Conservation (phyloP, 2,888 invertebrate genomes). For the Phortica okadai region DNA sequence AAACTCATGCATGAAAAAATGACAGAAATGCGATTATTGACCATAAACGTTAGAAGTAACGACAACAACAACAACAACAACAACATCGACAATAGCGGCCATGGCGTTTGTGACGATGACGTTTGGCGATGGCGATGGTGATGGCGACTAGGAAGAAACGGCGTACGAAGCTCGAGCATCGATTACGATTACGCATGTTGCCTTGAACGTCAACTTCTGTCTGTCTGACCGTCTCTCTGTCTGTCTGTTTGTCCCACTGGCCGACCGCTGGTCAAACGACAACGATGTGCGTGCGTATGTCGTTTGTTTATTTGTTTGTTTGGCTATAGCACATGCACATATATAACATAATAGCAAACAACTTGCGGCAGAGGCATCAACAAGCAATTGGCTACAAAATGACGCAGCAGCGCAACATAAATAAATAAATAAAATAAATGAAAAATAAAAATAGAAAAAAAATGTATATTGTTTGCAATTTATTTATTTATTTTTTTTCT, state of each 20-base stretch:
- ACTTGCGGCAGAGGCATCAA: background rate
- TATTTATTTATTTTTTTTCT: constrained; percentile 45
- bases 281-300: background rate
- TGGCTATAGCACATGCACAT: background rate
- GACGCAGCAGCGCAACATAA: constrained; percentile 46
- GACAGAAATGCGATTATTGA: constrained; percentile 71
- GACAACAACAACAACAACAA: constrained; percentile 8
- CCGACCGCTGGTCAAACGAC: background rate
- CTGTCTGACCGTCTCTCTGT: background rate
- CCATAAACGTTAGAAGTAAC: constrained; percentile 57
- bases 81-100: too few species aligned
- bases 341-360: background rate
- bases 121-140: constrained; percentile 42
- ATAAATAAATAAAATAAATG: constrained; percentile 58
- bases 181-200: constrained; percentile 60
- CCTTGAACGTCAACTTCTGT: constrained; percentile 59
- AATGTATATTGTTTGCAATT: constrained; percentile 54
- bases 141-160: too few species aligned
- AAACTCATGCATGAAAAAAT: constrained; percentile 55
- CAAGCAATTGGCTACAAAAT: background rate
- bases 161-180: constrained; percentile 46
- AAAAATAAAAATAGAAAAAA: constrained; percentile 19
- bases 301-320: background rate
- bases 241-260: background rate
- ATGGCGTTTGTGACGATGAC: background rate